A percentile compares a stretch with the other conserved stretches of the same genome.
Evolutionary conservation across 2,113 vertebrate genomes (phyloP).

Genomic region (Raphicerus campestris): DNA sequence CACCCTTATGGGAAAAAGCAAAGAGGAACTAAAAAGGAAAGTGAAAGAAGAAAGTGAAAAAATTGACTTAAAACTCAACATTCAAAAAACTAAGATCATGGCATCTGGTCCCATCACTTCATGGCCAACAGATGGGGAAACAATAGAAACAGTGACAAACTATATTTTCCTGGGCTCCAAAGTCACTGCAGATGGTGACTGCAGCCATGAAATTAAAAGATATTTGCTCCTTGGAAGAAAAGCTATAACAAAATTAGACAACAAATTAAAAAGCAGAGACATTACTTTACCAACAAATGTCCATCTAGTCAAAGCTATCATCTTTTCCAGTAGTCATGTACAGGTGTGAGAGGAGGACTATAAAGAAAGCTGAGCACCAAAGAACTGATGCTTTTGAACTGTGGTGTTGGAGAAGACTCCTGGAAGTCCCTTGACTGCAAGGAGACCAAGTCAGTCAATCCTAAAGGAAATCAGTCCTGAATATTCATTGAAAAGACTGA

Average conservation of each 20-base stretch:
- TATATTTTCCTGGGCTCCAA: not conserved
- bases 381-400: not conserved
- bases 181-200: not conserved
- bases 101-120: not conserved
- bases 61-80: not conserved
- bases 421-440: not conserved
- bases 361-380: not conserved
- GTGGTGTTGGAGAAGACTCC: not conserved
- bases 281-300: not conserved
- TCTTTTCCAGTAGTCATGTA: not conserved
- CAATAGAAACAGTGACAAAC: not conserved
- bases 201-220: not conserved
- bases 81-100: not conserved
- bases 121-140: not conserved
- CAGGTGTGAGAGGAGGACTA: not conserved
- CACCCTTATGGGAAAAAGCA: not conserved
- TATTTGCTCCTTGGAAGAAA: not conserved
- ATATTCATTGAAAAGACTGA: not conserved
- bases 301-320: not conserved
- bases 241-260: not conserved
- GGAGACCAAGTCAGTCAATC: not conserved
- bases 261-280: not conserved
- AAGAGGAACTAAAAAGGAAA: not conserved
- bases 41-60: not conserved
- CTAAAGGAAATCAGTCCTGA: not conserved